Conservation (phyloP, 2,113 vertebrate genomes). For the Ascaphus truei region DNA sequence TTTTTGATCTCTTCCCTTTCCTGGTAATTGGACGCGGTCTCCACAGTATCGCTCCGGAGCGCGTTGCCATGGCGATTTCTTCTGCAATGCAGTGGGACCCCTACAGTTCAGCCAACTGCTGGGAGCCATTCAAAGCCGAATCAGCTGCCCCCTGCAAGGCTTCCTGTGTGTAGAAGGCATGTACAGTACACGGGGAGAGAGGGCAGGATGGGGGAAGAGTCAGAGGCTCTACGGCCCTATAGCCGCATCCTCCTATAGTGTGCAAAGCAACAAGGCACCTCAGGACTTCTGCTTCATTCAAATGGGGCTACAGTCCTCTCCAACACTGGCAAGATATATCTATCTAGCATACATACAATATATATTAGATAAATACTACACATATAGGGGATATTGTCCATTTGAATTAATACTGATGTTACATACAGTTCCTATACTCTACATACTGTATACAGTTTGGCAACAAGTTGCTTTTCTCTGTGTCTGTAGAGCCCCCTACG, state of each 20-base stretch:
- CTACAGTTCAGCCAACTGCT: conserved; percentile 31
- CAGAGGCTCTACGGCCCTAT: background rate
- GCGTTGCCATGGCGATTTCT: conserved; percentile 80
- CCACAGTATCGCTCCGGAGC: conserved; percentile 37
- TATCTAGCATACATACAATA: too few relatives aligned
- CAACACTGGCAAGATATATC: too few relatives aligned
- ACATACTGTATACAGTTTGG: too few relatives aligned
- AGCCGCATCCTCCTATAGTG: background rate
- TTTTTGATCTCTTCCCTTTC: background rate
- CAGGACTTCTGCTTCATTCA: background rate
- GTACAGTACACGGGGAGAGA: background rate
- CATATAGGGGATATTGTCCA: too few relatives aligned
- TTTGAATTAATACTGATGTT: too few relatives aligned
- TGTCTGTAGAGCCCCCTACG: too few relatives aligned
- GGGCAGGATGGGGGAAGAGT: background rate
- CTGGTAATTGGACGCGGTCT: background rate
- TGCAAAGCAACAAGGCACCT: background rate
- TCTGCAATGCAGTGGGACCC: conserved; percentile 80
- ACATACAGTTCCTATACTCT: too few relatives aligned
- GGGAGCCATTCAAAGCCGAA: background rate
- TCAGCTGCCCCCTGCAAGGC: background rate
- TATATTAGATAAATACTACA: too few relatives aligned
- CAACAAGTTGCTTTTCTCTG: too few relatives aligned
- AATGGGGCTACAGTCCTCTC: too few relatives aligned
- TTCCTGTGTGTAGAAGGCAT: background rate